Base-by-base conservation (phyloP, 35 echinoderm and acorn worm species). In the Eucidaris tribuloides region DNA sequence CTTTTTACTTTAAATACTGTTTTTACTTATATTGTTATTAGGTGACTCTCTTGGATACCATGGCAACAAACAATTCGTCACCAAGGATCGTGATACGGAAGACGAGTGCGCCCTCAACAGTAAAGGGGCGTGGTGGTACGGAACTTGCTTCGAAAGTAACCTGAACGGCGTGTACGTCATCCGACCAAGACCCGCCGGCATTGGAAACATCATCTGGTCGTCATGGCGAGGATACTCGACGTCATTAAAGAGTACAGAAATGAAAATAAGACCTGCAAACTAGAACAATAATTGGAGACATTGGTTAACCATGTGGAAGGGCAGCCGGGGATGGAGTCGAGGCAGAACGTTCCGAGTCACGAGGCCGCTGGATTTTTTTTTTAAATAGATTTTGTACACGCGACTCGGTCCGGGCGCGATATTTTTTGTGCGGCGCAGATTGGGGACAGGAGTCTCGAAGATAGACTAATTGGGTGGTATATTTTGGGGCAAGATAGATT, bases 91-190 rank as follows among this genome's bases (percentile, higher is more conserved):
- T 1, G 70, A 54, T 24, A 9, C 49, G 32, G 71, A 59, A 13
- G 48, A 17, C 3, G n/a, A 71, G 29, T 85, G 83, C 37, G 83
- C 83, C 25, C 40, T 59, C 19, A 49, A 18, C 18, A 55, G 31
- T 33, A 46, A 72, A 6, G 83, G 83, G 33, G 83, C 83, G 0
- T 92, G 90, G 90, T 92, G 90, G 90, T 92, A 92, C 62, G 52
- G 58, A 1, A 4, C 2, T 1, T 92, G 90, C 46, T 84, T 81
- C 50, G 18, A 45, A 45, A 87, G 83, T 11, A 92, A 92, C 33
- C 63, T 91, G 5, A 85, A 79, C 22, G 83, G 90, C 0, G 19
- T 81, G 2, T 92, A 92, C 46, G 24, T 25, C 35, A 36, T 33
- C 9, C 68, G 68, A 44, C 68, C 68, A 20, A 33, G 68, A 33